phyloP scores from a whole-genome alignment of 2,797 vertebrate species.

The Chelidonichthys spinosus region DNA sequence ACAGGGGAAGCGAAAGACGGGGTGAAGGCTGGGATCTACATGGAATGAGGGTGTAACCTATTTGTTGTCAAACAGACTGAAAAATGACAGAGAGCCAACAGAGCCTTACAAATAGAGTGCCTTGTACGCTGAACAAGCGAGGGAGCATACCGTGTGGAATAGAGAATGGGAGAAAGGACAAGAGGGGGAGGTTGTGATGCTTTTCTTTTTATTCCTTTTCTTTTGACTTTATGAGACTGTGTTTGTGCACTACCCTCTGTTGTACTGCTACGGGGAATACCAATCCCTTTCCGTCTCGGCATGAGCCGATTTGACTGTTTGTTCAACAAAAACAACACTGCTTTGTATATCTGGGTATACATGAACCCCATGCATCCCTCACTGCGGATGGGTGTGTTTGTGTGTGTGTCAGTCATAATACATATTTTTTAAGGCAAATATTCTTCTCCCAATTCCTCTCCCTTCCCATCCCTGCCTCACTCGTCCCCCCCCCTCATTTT shows the following conservation, averaged over 20 bases:
- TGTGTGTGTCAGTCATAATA: conserved; percentile 20
- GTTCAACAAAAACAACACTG: background rate
- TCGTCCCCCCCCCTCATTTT: conserved; percentile 33
- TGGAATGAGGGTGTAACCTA: conserved; percentile 35
- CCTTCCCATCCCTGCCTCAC: conserved; percentile 23
- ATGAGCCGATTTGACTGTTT: conserved; percentile 26
- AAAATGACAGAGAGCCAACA: conserved; percentile 51
- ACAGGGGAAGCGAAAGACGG: conserved; percentile 7
- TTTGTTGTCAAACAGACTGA: conserved; percentile 60
- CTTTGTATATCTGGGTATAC: conserved; percentile 9
- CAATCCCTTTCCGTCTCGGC: conserved; percentile 3
- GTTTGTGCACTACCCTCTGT: conserved; percentile 14
- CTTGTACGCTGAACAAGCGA: conserved; percentile 37
- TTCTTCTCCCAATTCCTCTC: conserved; percentile 17
- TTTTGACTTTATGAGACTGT: conserved; percentile 14
- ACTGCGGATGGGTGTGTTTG: background rate
- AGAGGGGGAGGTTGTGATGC: background rate
- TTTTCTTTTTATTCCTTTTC: conserved; percentile 11
- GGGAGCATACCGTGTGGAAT: conserved; percentile 8
- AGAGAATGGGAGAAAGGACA: conserved; percentile 21
- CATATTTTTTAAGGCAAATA: conserved; percentile 39
- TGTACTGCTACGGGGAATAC: conserved; percentile 18
- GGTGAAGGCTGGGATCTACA: conserved; percentile 22
- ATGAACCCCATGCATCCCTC: conserved; percentile 5
- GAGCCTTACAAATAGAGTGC: conserved; percentile 43